These are phyloP conservation scores for Eupeodes corollae DNA, from an alignment of 1,140 invertebrate species.

Conservation along the genomic window DNA sequence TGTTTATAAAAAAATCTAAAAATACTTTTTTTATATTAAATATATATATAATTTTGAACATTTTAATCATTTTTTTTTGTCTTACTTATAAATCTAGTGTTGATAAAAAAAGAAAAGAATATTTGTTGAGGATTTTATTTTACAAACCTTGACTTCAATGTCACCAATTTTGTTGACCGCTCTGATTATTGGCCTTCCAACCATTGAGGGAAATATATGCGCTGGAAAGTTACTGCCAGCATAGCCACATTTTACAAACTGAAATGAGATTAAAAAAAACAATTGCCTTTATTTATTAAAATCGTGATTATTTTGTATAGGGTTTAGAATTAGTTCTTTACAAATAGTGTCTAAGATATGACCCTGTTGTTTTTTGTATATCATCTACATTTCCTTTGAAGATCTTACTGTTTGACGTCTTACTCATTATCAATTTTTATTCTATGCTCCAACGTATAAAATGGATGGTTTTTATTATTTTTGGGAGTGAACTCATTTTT, in stretches of 20 bases:
- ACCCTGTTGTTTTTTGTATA: no score
- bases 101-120: background rate
- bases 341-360: no score
- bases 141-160: conserved; percentile 93
- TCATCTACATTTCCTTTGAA: no score
- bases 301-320: no score
- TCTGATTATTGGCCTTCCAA: conserved; percentile 94
- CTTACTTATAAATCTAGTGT: background rate
- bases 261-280: conserved; percentile 35
- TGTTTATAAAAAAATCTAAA: conserved; percentile 9
- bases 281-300: no score
- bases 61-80: background rate
- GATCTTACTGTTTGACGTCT: no score
- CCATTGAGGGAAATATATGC: conserved; percentile 97
- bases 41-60: conserved; percentile 7
- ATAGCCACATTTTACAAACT: conserved; percentile 99
- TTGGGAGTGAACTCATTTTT: no score
- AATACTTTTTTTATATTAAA: conserved; percentile 6
- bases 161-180: conserved; percentile 96
- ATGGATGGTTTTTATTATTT: no score
- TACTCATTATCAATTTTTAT: no score
- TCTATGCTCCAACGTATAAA: no score
- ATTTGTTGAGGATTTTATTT: background rate
- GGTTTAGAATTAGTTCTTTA: no score
- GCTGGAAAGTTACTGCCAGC: conserved; percentile 98